Percentiles rank a stretch among this genome's conserved stretches.
Evolutionary conservation across 2,888 invertebrate species (phyloP).

Genomic region (Pseudococcus longispinus): DNA sequence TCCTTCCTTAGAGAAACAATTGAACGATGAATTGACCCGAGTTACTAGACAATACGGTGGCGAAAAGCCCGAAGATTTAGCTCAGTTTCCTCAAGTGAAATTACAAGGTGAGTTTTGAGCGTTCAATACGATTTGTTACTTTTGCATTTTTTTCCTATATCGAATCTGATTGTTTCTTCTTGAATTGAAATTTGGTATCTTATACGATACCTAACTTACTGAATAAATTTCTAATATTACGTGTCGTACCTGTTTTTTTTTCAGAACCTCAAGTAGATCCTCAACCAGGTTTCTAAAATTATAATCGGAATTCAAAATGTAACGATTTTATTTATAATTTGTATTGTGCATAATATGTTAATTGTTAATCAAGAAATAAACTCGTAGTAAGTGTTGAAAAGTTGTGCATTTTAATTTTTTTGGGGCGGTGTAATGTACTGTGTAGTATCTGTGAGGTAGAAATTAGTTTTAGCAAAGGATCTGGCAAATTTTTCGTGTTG

Average conservation of each 20-base stretch:
- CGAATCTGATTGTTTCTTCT: not conserved
- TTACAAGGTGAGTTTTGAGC: slow-evolving; percentile 70
- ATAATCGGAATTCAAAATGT: not conserved
- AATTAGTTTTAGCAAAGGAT: no score
- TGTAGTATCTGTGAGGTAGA: not conserved
- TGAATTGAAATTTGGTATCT: no score
- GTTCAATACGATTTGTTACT: not conserved
- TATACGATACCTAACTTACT: no score
- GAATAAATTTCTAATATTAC: not conserved
- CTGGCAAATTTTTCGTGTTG: no score
- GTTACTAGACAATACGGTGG: slow-evolving; percentile 80
- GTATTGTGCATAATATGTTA: not conserved
- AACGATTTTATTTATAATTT: not conserved
- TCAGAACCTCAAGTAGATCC: slow-evolving; percentile 34
- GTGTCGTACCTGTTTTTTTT: not conserved
- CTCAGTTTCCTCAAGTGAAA: slow-evolving; percentile 84
- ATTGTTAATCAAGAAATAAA: slow-evolving; percentile 37
- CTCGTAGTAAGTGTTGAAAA: not conserved
- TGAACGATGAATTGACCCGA: slow-evolving; percentile 80
- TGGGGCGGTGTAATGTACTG: not conserved
- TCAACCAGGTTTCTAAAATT: slow-evolving; percentile 41
- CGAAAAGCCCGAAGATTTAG: slow-evolving; percentile 81
- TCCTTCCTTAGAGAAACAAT: slow-evolving; percentile 76
- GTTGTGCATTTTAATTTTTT: not conserved
- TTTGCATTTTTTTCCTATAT: not conserved